Evolutionary conservation across 1,140 invertebrate genomes (phyloP).

Genomic region (Drosophila sucinea): DNA sequence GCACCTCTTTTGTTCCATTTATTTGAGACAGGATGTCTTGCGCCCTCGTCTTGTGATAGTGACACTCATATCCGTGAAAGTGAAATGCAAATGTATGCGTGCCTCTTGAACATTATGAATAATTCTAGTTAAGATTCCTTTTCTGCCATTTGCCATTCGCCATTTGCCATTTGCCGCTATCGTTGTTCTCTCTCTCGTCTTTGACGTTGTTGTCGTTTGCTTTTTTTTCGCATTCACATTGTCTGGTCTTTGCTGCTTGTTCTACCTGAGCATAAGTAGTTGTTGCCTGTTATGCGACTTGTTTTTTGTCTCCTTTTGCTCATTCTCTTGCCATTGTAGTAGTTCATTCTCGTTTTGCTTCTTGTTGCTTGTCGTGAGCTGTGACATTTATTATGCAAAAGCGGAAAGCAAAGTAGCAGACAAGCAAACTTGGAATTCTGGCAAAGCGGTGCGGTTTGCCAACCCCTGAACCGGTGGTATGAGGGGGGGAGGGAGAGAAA

Average conservation of each 20-base stretch:
- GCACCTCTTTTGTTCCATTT: constrained; percentile 20
- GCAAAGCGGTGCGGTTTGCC: constrained; percentile 48
- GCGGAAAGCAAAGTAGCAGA: constrained; percentile 63
- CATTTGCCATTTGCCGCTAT: constrained; percentile 12
- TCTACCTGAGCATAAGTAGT: constrained; percentile 73
- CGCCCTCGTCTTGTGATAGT: constrained; percentile 67
- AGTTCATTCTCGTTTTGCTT: constrained; percentile 22
- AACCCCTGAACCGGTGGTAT: constrained; percentile 20
- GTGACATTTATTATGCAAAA: constrained; percentile 76
- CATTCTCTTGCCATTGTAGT: constrained; percentile 26
- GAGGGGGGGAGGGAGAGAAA: not conserved
- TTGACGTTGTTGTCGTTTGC: constrained; percentile 5
- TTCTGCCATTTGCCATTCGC: constrained; percentile 68
- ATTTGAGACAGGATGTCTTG: constrained; percentile 55
- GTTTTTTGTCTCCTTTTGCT: constrained; percentile 30
- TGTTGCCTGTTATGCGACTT: constrained; percentile 71
- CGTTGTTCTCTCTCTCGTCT: not conserved
- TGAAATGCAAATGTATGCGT: constrained; percentile 80
- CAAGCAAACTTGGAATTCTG: constrained; percentile 37
- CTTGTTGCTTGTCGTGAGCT: constrained; percentile 48
- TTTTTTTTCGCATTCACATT: constrained; percentile 49
- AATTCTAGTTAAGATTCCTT: constrained; percentile 77
- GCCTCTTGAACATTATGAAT: constrained; percentile 80
- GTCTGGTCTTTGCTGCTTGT: constrained; percentile 39
- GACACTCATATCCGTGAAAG: constrained; percentile 77